phyloP scores from a whole-genome alignment of 2,113 vertebrate genomes.

The Todiramphus chloris region DNA sequence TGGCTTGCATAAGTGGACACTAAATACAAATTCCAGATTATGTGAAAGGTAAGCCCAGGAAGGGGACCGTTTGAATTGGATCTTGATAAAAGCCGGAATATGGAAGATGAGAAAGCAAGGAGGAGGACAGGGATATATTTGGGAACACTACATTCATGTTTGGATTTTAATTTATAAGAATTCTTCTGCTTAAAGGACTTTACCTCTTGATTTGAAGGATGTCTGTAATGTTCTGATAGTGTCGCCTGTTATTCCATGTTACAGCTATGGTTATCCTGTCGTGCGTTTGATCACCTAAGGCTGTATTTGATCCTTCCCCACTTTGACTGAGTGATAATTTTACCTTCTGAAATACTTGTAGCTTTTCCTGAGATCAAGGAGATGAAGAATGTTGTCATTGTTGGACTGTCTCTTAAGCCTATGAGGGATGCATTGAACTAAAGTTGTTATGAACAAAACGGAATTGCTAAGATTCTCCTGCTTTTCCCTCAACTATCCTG shows the following conservation, averaged over 20 bases:
- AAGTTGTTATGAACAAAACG: background rate
- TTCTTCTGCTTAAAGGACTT: background rate
- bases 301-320: background rate
- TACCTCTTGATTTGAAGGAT: background rate
- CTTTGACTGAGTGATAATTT: background rate
- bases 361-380: background rate
- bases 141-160: background rate
- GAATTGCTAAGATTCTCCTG: background rate
- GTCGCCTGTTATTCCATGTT: background rate
- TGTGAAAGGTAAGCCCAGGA: background rate
- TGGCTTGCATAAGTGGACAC: background rate
- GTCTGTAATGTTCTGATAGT: background rate
- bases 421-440: background rate
- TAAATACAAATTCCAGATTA: background rate
- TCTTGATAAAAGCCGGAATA: background rate
- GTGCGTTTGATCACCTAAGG: background rate
- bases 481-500: background rate
- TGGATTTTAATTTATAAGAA: background rate
- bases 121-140: background rate
- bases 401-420: background rate
- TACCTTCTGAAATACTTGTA: background rate
- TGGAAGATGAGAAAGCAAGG: background rate
- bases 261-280: background rate
- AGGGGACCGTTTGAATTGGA: background rate
- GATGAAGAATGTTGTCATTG: background rate